Conservation (phyloP, 2,888 invertebrate genomes). For the Bellardia bayeri region DNA sequence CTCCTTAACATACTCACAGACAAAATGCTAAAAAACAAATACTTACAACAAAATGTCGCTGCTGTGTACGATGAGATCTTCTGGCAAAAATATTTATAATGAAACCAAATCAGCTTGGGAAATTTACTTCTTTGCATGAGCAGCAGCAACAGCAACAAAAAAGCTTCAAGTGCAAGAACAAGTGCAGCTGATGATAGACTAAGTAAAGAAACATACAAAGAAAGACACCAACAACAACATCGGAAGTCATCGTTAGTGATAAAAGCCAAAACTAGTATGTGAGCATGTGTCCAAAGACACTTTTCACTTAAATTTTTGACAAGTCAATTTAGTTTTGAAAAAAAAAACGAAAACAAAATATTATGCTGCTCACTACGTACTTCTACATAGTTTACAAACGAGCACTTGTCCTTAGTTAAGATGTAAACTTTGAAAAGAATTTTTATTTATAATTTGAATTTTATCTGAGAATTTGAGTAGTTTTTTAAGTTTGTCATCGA, state of each 20-base stretch:
- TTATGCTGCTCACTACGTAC: conserved; percentile 35
- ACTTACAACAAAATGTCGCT: conserved; percentile 21
- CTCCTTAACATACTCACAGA: background rate
- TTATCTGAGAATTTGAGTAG: conserved; percentile 40
- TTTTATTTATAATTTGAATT: conserved; percentile 64
- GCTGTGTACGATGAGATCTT: conserved; percentile 28
- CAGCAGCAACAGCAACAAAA: background rate
- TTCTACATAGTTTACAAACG: conserved; percentile 13
- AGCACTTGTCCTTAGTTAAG: conserved; percentile 18
- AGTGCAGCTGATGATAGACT: conserved; percentile 14
- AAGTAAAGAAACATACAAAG: background rate
- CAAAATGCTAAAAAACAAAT: background rate
- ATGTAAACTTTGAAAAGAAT: conserved; percentile 34
- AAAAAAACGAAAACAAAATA: background rate
- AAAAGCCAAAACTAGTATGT: conserved; percentile 4
- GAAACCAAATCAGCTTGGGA: conserved; percentile 72
- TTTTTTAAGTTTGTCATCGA: conserved; percentile 2
- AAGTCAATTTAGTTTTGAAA: conserved; percentile 58
- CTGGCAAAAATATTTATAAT: conserved; percentile 54
- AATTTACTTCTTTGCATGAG: conserved; percentile 59
- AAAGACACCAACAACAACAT: background rate
- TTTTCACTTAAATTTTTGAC: conserved; percentile 62
- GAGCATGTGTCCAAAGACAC: conserved; percentile 62
- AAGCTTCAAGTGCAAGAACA: conserved; percentile 21
- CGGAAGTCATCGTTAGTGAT: conserved; percentile 39